Evolutionary conservation across 2,797 vertebrate genomes (phyloP).

Genomic region (Glyptemys insculpta): DNA sequence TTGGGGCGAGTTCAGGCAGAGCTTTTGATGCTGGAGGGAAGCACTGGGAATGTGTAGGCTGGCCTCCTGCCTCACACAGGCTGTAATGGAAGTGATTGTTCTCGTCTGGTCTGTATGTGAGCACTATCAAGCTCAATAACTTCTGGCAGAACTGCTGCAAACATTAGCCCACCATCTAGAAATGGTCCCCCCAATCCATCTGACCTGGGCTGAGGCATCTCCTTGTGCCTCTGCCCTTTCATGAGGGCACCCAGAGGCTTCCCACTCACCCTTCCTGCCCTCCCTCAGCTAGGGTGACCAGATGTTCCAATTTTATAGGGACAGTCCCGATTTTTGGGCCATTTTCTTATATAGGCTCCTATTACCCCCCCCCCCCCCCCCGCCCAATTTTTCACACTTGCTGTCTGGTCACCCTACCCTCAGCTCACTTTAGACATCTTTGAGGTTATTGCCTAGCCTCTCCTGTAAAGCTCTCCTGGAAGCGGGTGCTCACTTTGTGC

Average conservation of each 20-base stretch:
- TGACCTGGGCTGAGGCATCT: not conserved
- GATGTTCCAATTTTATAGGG: no score
- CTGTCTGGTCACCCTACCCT: no score
- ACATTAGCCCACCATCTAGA: not conserved
- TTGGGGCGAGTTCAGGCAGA: not conserved
- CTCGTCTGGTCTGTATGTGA: not conserved
- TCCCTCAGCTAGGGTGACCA: not conserved
- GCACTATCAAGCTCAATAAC: no score
- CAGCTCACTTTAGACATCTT: not conserved
- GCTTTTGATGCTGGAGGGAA: not conserved
- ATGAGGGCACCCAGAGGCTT: not conserved
- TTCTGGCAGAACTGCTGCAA: not conserved
- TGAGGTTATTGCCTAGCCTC: not conserved
- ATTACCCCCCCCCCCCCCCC: no score
- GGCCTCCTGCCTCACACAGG: not conserved
- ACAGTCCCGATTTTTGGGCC: no score
- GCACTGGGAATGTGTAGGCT: not conserved
- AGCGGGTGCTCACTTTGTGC: no score
- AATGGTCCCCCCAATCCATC: not conserved
- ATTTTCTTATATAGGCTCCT: no score
- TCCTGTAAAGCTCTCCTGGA: not conserved
- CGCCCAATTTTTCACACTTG: no score
- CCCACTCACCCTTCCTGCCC: not conserved
- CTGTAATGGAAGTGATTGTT: not conserved
- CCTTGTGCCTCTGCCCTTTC: not conserved